Base-by-base conservation (phyloP, 2,888 invertebrate species). In the Harpalus rufipes region DNA sequence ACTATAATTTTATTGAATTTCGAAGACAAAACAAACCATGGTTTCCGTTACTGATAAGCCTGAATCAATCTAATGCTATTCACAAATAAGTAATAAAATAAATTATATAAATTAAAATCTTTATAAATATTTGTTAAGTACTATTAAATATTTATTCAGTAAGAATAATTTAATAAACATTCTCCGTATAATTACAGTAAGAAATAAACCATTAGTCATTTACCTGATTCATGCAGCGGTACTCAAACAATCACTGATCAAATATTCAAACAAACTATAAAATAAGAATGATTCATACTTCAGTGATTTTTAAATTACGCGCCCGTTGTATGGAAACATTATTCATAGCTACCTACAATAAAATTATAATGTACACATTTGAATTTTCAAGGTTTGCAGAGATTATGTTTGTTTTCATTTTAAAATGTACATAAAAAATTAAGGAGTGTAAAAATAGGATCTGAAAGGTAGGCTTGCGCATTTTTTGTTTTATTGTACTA, bases 341-440 rank as follows among this genome's bases (percentile, higher is more conserved):
- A 63, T 68, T 68, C 68, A 68, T 25, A 39, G 39, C 68, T n/a
- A 1, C 68, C 68, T 68, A 68, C 68, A 39, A 68, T 68, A 7
- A 25, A 25, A n/a, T 14, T 25, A 21, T 18, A 25, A 32, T 32
- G 18, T 21, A 63, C 68, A 63, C 63, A 25, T 63, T 21, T 59
- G 16, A 63, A 63, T 63, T 68, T 68, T 68, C 68, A 68, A 68
- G 68, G 68, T 32, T n/a, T 12, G 32, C 32, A 41, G 39, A 1
- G 68, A 39, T 68, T 25, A 68, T 68, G 68, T 68, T 68, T 68
- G 68, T 68, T 68, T 68, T 68, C 10, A 68, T 68, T 68, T 68
- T 32, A n/a, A 68, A 14, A 21, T 59, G 59, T 59, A 59, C 59
- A 63, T 12, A 68, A 68, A 25, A 39, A 39, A 68, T 68, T 68